Evolutionary conservation across 1,140 invertebrate genomes (phyloP).

Genomic region (Myzus persicae): DNA sequence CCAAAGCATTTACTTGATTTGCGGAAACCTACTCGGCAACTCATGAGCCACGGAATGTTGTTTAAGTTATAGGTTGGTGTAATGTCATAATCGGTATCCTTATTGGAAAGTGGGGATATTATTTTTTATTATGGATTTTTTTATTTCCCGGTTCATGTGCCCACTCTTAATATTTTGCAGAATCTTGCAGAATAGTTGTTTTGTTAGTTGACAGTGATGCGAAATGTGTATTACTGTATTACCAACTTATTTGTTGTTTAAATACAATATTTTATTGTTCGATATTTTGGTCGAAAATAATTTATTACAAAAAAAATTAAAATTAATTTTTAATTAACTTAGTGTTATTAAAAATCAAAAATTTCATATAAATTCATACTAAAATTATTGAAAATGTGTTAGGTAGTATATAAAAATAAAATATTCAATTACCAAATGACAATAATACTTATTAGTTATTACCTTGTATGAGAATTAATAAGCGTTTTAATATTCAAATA

Average conservation of each 20-base stretch:
- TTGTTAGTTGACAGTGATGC: background rate
- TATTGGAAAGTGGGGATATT: background rate
- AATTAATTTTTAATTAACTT: too few species aligned
- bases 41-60: background rate
- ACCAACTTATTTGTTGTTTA: background rate
- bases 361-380: too few species aligned
- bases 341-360: background rate
- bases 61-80: background rate
- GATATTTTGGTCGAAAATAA: background rate
- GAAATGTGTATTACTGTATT: background rate
- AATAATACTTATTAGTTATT: background rate
- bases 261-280: background rate
- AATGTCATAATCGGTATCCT: background rate
- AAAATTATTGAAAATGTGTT: background rate
- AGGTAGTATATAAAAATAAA: background rate
- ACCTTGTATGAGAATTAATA: background rate
- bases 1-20: background rate
- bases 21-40: background rate
- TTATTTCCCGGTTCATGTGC: background rate
- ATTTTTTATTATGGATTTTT: background rate
- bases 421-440: background rate
- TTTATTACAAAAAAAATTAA: background rate
- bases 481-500: background rate
- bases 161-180: background rate
- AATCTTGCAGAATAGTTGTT: background rate